Percentiles rank a stretch among this genome's conserved stretches.
Evolutionary conservation across 1,140 invertebrate genomes (phyloP).

Genomic region (Melitaea cinxia): DNA sequence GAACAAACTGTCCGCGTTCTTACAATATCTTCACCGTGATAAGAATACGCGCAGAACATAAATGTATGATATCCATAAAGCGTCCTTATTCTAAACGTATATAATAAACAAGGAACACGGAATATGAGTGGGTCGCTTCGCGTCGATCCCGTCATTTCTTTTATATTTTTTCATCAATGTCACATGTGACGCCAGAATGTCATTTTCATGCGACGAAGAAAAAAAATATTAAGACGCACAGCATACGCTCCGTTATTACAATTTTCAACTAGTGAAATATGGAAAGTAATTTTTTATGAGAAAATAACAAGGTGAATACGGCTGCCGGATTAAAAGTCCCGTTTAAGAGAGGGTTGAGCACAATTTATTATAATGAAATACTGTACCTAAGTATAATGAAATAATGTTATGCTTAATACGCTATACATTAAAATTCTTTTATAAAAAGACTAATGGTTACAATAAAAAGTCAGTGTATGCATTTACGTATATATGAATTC

Average conservation of each 20-base stretch:
- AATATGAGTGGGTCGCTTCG: conserved; percentile 43
- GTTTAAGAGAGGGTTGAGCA: conserved; percentile 49
- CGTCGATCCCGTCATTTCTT: conserved; percentile 74
- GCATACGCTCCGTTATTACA: conserved; percentile 72
- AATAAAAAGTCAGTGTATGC: not conserved
- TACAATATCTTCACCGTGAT: conserved; percentile 17
- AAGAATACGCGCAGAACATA: conserved; percentile 28
- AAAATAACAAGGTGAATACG: conserved; percentile 75
- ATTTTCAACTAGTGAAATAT: conserved; percentile 80
- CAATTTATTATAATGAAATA: conserved; percentile 46
- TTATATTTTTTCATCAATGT: conserved; percentile 82
- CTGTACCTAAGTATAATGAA: conserved; percentile 17
- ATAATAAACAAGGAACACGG: conserved; percentile 49
- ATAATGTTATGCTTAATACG: conserved; percentile 13
- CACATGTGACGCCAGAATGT: conserved; percentile 79
- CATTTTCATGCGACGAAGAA: conserved; percentile 77
- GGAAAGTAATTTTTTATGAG: conserved; percentile 80
- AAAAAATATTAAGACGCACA: conserved; percentile 77
- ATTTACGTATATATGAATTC: not conserved
- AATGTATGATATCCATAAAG: not conserved
- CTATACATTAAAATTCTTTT: conserved; percentile 15
- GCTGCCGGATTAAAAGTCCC: conserved; percentile 66
- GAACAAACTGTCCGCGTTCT: not conserved
- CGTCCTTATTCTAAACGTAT: conserved; percentile 29
- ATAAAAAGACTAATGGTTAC: conserved; percentile 2